A percentile compares a stretch with the other conserved stretches of the same genome.
These are phyloP conservation scores for Petrocephalus sullivani DNA, from an alignment of 2,797 vertebrate genomes.

Conservation along the genomic window DNA sequence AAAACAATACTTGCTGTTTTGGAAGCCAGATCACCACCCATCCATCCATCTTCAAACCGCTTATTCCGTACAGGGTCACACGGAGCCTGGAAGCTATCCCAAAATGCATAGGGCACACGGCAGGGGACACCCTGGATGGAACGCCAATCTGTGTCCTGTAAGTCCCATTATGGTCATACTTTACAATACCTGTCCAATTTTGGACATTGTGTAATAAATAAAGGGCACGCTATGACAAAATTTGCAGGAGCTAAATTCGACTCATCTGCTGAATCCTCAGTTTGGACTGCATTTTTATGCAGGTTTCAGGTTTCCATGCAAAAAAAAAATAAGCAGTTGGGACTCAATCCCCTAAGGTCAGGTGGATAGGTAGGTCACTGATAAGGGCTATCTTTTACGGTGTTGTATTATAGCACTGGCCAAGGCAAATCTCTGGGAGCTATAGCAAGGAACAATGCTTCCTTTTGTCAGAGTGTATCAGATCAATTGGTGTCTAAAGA, in stretches of 20 bases:
- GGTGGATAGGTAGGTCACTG: not conserved
- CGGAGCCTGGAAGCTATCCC: not conserved
- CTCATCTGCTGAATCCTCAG: constrained; percentile 22
- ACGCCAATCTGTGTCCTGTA: not conserved
- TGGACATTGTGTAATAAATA: not conserved
- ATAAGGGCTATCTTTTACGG: constrained; percentile 17
- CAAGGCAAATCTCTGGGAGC: constrained; percentile 5
- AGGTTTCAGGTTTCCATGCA: constrained; percentile 24
- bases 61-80: not conserved
- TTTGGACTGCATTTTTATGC: constrained; percentile 27
- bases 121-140: not conserved
- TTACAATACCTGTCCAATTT: not conserved
- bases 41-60: not conserved
- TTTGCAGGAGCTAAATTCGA: constrained; percentile 18
- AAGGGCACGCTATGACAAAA: not conserved
- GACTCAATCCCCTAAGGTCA: constrained; percentile 29
- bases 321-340: constrained; percentile 33
- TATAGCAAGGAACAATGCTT: not conserved
- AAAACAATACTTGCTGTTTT: not conserved
- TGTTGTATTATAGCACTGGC: not conserved
- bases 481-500: constrained; percentile 15
- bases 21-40: not conserved
- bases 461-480: constrained; percentile 10
- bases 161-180: not conserved
- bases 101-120: not conserved